Conservation (phyloP, 2,113 vertebrate species). For the Ursus arctos region DNA sequence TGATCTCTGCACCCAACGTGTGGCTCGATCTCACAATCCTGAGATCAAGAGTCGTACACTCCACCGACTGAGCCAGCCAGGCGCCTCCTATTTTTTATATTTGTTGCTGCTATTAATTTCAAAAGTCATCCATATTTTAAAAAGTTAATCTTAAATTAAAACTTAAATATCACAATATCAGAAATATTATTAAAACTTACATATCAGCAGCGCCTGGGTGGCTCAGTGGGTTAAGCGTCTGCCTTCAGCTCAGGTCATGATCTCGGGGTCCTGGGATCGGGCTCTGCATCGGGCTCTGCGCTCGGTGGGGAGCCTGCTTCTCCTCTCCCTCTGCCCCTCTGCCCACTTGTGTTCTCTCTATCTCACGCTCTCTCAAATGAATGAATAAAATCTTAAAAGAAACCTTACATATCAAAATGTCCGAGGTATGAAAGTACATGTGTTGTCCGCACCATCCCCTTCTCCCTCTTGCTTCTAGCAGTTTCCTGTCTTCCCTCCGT, state of each 20-base stretch:
- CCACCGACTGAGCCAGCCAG: background rate
- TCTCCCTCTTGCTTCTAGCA: background rate
- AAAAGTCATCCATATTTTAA: background rate
- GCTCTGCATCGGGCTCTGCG: no score
- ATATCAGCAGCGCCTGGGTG: background rate
- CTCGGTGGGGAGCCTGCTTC: no score
- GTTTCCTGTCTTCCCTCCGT: fast-evolving
- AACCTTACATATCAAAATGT: background rate
- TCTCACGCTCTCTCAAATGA: no score
- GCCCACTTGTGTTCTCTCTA: no score
- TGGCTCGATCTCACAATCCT: background rate
- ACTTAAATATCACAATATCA: background rate
- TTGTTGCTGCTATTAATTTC: background rate
- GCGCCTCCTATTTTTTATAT: background rate
- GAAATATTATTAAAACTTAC: background rate
- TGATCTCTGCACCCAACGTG: background rate
- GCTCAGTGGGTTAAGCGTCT: background rate
- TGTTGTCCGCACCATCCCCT: fast-evolving
- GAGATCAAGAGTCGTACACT: background rate
- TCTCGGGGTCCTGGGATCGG: no score
- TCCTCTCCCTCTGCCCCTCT: no score
- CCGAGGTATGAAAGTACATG: background rate
- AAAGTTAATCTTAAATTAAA: background rate
- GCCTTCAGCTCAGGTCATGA: background rate
- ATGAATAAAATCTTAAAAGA: no score